Conservation (phyloP, 2,113 vertebrate species). For the Brachyhypopomus occidentalis region DNA sequence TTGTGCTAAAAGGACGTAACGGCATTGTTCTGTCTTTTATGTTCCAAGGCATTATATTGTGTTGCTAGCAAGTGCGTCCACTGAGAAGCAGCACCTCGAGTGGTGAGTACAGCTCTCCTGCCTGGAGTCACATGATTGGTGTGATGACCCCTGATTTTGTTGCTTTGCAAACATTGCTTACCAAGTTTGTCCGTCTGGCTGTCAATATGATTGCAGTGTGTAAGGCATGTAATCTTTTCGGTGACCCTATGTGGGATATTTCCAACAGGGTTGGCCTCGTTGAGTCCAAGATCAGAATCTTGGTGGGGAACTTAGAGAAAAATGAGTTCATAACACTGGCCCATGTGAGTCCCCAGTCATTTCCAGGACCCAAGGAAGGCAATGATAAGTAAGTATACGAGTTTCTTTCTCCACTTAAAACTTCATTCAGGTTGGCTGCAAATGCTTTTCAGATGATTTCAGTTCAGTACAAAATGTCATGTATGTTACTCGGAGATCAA, state of each 20-base stretch:
- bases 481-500: no score
- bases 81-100: conserved; percentile 86
- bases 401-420: no score
- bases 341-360: conserved; percentile 85
- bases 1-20: conserved; percentile 62
- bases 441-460: no score
- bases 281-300: conserved; percentile 90
- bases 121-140: conserved; percentile 19
- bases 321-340: conserved; percentile 85
- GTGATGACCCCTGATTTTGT: conserved; percentile 28
- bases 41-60: conserved; percentile 93
- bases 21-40: conserved; percentile 73
- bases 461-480: no score
- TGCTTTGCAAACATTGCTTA: conserved; percentile 14
- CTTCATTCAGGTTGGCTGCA: no score
- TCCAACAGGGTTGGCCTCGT: conserved; percentile 84
- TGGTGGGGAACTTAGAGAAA: conserved; percentile 87
- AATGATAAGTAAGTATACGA: conserved; percentile 79
- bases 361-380: conserved; percentile 79
- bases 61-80: conserved; percentile 85
- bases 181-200: background rate
- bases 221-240: no score
- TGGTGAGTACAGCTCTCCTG: conserved; percentile 79
- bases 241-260: conserved; percentile 24
- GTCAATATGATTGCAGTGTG: background rate